Conservation (phyloP, 2,888 invertebrate species). For the Dynastes hyllus region DNA sequence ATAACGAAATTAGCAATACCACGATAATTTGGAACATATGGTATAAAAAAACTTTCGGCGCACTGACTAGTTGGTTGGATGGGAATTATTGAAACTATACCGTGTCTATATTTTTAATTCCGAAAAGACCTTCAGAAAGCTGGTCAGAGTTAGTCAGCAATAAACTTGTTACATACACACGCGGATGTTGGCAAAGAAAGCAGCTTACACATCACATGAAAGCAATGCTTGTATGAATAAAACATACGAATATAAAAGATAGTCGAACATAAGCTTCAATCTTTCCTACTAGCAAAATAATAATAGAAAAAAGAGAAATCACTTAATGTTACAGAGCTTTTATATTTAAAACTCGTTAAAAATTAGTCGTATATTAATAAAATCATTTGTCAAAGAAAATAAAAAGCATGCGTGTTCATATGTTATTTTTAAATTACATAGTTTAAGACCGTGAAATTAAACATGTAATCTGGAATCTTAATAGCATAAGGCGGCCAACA, state of each 20-base stretch:
- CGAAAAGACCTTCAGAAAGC: background rate
- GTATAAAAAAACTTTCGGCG: no score
- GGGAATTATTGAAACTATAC: no score
- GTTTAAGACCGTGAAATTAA: slow-evolving; percentile 42
- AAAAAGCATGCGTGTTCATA: slow-evolving; percentile 8
- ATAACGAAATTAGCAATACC: no score
- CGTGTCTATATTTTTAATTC: background rate
- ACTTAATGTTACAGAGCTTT: no score
- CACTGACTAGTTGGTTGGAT: no score
- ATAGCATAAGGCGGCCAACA: slow-evolving; percentile 28
- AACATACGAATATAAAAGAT: background rate
- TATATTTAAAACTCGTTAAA: no score
- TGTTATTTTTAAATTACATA: slow-evolving; percentile 42
- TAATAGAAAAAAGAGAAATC: no score
- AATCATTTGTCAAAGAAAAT: slow-evolving; percentile 5
- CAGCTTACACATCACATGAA: background rate
- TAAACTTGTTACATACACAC: background rate
- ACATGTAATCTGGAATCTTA: slow-evolving; percentile 38
- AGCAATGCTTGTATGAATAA: background rate
- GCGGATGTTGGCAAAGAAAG: slow-evolving; percentile 4
- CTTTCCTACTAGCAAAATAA: no score
- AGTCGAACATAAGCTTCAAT: background rate
- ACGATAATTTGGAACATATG: no score
- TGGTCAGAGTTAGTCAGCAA: background rate
- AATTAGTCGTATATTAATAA: no score